Base-by-base conservation (phyloP, 2,888 invertebrate genomes). In the Gnatocerus cornutus region DNA sequence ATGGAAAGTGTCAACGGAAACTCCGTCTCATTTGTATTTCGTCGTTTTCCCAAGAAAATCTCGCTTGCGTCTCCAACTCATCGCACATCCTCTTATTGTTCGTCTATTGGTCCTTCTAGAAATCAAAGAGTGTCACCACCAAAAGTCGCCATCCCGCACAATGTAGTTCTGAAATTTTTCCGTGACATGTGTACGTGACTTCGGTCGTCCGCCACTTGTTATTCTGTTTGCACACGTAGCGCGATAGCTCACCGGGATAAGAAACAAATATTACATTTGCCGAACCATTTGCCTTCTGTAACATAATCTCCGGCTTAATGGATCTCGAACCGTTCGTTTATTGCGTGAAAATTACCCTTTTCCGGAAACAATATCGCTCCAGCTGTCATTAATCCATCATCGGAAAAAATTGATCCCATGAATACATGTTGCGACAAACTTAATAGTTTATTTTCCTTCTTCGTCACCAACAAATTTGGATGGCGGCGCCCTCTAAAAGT, bases 221-320 rank as follows among this genome's bases (percentile, higher is more conserved):
- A 64, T 64, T 64, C 64, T 48, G 64, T 45, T 64, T 64, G 64
- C 64, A 61, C 61, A 61, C 48, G 61, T 61, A 41, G 41, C 46
- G 9, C 6, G 50, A 61, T 61, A 12, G 39, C 61, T 61, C 58
- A 48, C 48, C 56, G 61, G 61, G 61, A 61, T 48, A 61, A 61
- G 61, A 61, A 61, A 61, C 61, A 61, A 61, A 61, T 61, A 61
- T 61, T 61, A 61, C 61, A 61, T 61, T 61, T 50, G 61, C 61
- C 61, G 50, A 48, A 61, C 61, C 61, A 61, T 61, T 61, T 61
- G 61, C 59, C 58, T 46, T 45, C 58, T 21, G 61, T 50, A 61
- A 61, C 61, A 61, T 61, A 61, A 61, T 61, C 61, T 50, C 50
- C 37, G 50, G 61, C 61, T 48, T 61, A 61, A 61, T 61, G 61